Evolutionary conservation across 2,113 vertebrate species (phyloP).

Genomic region (Pipa parva): DNA sequence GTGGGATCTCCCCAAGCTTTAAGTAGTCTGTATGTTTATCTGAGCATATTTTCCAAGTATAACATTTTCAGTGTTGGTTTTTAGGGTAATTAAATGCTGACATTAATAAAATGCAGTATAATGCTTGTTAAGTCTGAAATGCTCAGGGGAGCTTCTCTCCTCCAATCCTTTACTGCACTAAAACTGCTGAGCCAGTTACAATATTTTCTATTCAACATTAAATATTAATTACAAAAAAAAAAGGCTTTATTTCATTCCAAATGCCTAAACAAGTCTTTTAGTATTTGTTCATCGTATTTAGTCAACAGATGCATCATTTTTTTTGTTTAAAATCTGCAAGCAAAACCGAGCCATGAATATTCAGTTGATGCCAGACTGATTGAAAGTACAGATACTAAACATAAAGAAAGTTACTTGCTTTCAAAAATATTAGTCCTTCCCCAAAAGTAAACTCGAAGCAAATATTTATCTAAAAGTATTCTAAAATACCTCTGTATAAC

Average conservation of each 20-base stretch:
- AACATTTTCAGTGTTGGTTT: conserved; percentile 16
- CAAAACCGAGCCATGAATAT: conserved; percentile 24
- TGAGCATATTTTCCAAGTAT: background rate
- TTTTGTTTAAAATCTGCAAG: conserved; percentile 6
- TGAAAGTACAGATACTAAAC: no score
- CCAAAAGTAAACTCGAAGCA: no score
- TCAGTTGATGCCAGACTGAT: conserved; percentile 14
- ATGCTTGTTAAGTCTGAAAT: conserved; percentile 20
- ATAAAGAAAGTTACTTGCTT: no score
- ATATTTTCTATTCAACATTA: conserved; percentile 35
- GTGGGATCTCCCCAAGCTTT: background rate
- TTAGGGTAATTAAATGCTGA: conserved; percentile 13
- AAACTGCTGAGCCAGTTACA: conserved; percentile 32
- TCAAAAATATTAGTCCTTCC: no score
- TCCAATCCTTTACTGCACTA: conserved; percentile 17
- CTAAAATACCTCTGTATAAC: no score
- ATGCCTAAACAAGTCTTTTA: conserved; percentile 18
- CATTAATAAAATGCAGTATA: conserved; percentile 25
- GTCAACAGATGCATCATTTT: conserved; percentile 29
- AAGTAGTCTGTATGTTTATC: background rate
- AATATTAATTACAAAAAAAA: conserved; percentile 21
- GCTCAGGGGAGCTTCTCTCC: conserved; percentile 19
- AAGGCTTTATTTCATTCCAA: background rate
- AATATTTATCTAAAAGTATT: no score
- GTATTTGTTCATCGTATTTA: conserved; percentile 31